Base-by-base conservation (phyloP, 30 jellyfish, hydroid and myxozoan species). In the Mastigias papua region DNA sequence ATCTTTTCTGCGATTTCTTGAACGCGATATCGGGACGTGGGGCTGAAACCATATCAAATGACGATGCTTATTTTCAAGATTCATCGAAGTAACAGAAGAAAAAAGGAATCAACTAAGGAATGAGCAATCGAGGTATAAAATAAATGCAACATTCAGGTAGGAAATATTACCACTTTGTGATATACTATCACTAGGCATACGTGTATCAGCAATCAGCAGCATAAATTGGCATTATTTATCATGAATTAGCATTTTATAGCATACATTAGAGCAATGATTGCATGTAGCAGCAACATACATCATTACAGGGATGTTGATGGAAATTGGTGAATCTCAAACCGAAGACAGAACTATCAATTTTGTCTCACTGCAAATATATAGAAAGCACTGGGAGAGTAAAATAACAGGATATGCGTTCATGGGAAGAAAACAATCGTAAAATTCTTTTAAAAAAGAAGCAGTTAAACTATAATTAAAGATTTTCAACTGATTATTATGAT, bases 1-100 rank as follows among this genome's bases (percentile, higher is more conserved):
- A 33, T 72, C 83, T 27, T 72, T 72, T 22, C 68, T 34, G 17
- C 83, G 83, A 48, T 23, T 1, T 37, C 83, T 34, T 1, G 68
- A 23, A 8, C 83, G 33, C 13, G 83, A 72, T 1, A 49, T 23
- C n/a, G 83, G 83, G 6, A 49, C 4, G 21, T 69, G 20, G 17
- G 83, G 83, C 83, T 72, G 83, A 30, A 72, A 72, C 8, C 74
- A 63, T 10, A 1, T 25, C 23, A 54, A 54, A 10, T 54, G 2
- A 54, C n/a, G n/a, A n/a, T n/a, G n/a, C n/a, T 6, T 54, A 5
- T 5, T 5, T 6, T 2, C 0, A 19, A 54, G 25, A 2, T 5
- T 6, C 7, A 10, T 6, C 9, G 17, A 54, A 54, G 0, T 6
- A 21, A 25, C 2, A 19, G 17, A 10, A 21, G 25, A 54, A n/a